Conservation (phyloP, 1,140 invertebrate genomes). For the Araneus ventricosus region DNA sequence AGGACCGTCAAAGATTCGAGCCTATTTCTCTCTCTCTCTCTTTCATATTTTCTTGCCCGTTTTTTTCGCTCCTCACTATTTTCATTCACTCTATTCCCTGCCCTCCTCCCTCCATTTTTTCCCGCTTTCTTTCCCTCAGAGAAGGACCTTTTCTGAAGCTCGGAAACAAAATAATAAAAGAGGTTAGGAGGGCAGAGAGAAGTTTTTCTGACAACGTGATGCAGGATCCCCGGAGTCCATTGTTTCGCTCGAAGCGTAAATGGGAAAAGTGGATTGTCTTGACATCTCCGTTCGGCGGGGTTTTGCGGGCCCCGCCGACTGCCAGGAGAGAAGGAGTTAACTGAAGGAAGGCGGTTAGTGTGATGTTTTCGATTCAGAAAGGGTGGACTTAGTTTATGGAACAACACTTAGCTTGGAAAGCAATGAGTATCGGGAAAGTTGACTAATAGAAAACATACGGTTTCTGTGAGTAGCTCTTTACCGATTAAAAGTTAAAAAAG, state of each 20-base stretch:
- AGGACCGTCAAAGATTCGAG: constrained; percentile 48
- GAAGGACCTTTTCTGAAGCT: neutral
- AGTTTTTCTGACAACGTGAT: constrained; percentile 9
- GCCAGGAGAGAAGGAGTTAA: neutral
- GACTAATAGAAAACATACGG: too few relatives aligned
- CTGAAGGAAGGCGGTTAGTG: neutral
- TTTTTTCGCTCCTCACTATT: neutral
- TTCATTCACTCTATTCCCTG: neutral
- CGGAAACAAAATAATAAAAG: neutral
- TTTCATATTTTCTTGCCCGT: neutral
- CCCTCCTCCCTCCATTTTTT: neutral
- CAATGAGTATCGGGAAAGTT: neutral
- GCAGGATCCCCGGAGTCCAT: constrained; percentile 22
- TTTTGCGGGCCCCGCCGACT: neutral
- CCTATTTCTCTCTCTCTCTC: neutral
- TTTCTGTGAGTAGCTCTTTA: too few relatives aligned
- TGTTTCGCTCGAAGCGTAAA: constrained; percentile 50
- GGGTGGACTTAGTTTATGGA: neutral
- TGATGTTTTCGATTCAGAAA: neutral
- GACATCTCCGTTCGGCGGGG: neutral
- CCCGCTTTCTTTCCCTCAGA: neutral
- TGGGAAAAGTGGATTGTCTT: constrained; percentile 69
- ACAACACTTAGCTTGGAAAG: neutral
- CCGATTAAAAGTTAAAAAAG: too few relatives aligned
- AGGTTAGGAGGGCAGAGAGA: constrained; percentile 11